A percentile compares a stretch with the other conserved stretches of the same genome.
Conservation (phyloP, 2,797 vertebrate species). For the Limnodromus scolopaceus region DNA sequence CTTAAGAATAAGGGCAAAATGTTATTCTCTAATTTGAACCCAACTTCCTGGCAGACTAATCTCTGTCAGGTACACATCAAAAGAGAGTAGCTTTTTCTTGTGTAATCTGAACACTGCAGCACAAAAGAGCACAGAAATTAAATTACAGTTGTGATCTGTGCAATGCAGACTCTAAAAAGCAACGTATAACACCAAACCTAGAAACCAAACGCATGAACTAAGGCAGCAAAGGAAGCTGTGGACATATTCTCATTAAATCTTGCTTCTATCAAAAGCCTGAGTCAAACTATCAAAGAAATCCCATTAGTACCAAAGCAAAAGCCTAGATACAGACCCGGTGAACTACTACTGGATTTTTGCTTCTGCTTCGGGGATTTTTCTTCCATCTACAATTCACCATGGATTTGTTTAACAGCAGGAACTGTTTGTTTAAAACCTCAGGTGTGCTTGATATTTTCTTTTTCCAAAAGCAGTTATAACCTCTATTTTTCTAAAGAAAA, state of each 20-base stretch:
- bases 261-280: conserved; percentile 19
- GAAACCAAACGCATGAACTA: background rate
- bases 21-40: background rate
- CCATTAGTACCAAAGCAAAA: conserved; percentile 12
- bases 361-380: conserved; percentile 20
- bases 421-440: conserved; percentile 56
- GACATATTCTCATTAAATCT: conserved; percentile 27
- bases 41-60: background rate
- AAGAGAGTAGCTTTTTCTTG: background rate
- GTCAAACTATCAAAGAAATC: conserved; percentile 51
- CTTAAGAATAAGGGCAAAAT: background rate
- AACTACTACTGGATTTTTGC: conserved; percentile 19
- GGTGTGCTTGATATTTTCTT: conserved; percentile 24
- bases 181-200: background rate
- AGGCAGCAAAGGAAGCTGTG: background rate
- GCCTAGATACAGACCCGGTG: background rate
- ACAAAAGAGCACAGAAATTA: background rate
- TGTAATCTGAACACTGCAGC: background rate
- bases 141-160: background rate
- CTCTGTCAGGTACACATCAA: background rate
- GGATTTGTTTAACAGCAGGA: conserved; percentile 38
- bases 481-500: conserved; percentile 31
- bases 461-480: conserved; percentile 24
- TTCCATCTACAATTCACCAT: conserved; percentile 5
- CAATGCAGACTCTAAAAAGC: background rate